These are phyloP conservation scores for Lophotis ruficrista DNA, from an alignment of 2,113 vertebrate species.

Conservation along the genomic window DNA sequence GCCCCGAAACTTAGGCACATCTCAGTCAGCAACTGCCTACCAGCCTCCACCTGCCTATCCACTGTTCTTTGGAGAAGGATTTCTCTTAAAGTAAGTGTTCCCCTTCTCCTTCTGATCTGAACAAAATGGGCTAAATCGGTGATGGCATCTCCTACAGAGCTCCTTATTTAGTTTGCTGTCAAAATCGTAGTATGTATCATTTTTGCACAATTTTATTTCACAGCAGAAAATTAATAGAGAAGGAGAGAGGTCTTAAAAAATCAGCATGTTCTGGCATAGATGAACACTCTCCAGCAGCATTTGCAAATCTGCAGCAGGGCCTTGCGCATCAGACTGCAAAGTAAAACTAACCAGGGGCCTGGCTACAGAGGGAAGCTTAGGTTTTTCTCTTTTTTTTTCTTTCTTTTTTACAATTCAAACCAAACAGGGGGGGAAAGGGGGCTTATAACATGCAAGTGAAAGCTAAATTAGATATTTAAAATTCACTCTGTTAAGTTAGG, in stretches of 20 bases:
- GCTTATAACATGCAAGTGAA: background rate
- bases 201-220: constrained; percentile 16
- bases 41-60: background rate
- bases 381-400: background rate
- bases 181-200: background rate
- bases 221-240: constrained; percentile 10
- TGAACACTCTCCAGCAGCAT: background rate
- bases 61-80: background rate
- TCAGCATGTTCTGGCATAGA: constrained; percentile 21
- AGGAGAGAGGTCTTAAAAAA: constrained; percentile 11
- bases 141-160: background rate
- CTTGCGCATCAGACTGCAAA: background rate
- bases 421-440: background rate
- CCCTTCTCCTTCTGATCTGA: background rate
- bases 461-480: background rate
- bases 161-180: background rate
- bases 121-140: background rate
- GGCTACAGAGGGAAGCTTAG: background rate
- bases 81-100: background rate
- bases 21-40: background rate
- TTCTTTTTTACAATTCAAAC: background rate
- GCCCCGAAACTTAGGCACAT: background rate
- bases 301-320: background rate
- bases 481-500: background rate
- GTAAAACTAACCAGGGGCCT: background rate